Evolutionary conservation across 2,113 vertebrate species (phyloP).

Genomic region (Aegotheles bennettii): DNA sequence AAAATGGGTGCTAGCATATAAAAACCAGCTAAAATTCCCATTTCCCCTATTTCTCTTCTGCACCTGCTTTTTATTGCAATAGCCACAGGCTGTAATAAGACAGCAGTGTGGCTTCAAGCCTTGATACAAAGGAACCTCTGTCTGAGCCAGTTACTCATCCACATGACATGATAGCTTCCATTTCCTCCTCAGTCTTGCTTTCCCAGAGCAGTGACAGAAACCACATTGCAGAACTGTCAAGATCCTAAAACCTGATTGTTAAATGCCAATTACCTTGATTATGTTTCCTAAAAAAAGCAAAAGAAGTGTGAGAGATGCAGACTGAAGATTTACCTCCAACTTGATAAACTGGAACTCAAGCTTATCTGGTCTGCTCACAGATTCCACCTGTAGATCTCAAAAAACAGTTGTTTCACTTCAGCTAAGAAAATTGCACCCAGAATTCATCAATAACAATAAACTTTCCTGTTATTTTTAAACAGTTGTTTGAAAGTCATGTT

Average conservation of each 20-base stretch:
- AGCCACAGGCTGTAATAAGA: slow-evolving; percentile 54
- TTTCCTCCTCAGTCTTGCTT: slow-evolving; percentile 54
- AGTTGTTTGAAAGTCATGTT: background rate
- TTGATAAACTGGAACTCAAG: background rate
- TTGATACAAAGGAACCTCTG: slow-evolving; percentile 57
- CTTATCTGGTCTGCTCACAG: background rate
- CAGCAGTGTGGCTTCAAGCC: slow-evolving; percentile 18
- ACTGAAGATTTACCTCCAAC: background rate
- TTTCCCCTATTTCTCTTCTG: slow-evolving; percentile 22
- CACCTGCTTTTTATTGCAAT: slow-evolving; percentile 62
- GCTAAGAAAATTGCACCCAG: background rate
- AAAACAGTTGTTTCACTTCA: background rate
- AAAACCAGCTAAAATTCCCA: background rate
- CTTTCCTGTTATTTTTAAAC: background rate
- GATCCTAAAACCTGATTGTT: slow-evolving; percentile 56
- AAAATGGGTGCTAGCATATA: background rate
- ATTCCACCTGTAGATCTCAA: background rate
- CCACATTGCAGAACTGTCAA: slow-evolving; percentile 58
- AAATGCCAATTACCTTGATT: slow-evolving; percentile 48
- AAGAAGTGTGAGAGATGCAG: background rate
- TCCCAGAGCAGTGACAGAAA: slow-evolving; percentile 59
- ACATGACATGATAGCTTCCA: slow-evolving; percentile 61
- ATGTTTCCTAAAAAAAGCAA: background rate
- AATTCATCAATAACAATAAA: background rate
- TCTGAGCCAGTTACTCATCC: slow-evolving; percentile 52